Evolutionary conservation across 2,888 invertebrate genomes (phyloP).

Genomic region (Abrostola tripartita): DNA sequence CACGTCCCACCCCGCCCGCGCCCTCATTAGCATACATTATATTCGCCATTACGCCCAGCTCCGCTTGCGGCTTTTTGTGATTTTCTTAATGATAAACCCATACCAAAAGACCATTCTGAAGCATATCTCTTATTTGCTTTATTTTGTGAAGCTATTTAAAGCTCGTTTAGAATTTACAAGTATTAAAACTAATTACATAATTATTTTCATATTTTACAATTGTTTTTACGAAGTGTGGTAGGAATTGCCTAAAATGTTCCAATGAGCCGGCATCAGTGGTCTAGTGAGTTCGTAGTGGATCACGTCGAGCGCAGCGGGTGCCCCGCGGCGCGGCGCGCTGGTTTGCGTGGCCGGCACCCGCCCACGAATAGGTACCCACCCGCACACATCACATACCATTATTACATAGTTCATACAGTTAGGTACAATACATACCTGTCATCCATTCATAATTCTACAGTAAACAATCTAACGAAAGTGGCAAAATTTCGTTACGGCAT

Average conservation of each 20-base stretch:
- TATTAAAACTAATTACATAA: too few species aligned
- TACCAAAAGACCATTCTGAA: conserved; percentile 59
- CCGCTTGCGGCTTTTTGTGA: conserved; percentile 78
- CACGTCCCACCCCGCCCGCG: conserved; percentile 78
- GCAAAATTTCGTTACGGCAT: conserved; percentile 38
- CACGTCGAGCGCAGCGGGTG: conserved; percentile 60
- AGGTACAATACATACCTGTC: conserved; percentile 13
- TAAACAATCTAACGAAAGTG: conserved; percentile 42
- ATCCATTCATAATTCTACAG: conserved; percentile 27
- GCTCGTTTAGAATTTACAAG: too few species aligned
- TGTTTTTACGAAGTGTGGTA: not conserved
- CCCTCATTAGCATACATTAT: conserved; percentile 88
- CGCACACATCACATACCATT: conserved; percentile 16
- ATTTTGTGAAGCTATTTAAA: conserved; percentile 38
- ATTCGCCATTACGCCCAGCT: conserved; percentile 82
- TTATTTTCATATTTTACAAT: too few species aligned
- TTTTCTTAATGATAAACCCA: conserved; percentile 79
- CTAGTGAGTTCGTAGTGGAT: conserved; percentile 23
- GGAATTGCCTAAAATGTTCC: conserved; percentile 18
- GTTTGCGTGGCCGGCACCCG: conserved; percentile 60
- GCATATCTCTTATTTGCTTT: conserved; percentile 44
- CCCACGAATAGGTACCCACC: conserved; percentile 10
- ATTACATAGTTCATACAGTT: conserved; percentile 8
- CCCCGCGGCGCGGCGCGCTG: conserved; percentile 60
- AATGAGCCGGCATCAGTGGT: conserved; percentile 7